These are phyloP conservation scores for Porites divaricata DNA, from an alignment of 92 coral and sea anemone species.

Conservation along the genomic window DNA sequence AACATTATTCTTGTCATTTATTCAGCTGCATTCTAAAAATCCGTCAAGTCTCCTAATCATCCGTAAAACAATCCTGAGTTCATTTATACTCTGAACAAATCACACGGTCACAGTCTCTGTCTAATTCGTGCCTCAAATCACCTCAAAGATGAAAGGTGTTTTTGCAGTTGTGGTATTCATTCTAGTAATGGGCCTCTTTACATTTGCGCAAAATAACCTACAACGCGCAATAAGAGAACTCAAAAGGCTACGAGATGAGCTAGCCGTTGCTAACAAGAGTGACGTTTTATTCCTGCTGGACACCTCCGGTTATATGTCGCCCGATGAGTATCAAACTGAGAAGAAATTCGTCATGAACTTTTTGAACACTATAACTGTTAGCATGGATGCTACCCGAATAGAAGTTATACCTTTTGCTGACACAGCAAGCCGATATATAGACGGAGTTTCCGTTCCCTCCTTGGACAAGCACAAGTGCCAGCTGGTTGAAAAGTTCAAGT, in stretches of 20 bases:
- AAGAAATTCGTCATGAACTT: slow-evolving; percentile 70
- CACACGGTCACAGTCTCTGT: no score
- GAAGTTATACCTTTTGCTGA: slow-evolving; percentile 80
- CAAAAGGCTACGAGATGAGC: slow-evolving; percentile 43
- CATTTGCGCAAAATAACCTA: slow-evolving; percentile 28
- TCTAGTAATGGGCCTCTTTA: neutral
- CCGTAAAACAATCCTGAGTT: no score
- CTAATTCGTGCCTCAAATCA: no score
- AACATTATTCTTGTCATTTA: no score
- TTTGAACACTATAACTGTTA: slow-evolving; percentile 70
- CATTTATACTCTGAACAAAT: no score
- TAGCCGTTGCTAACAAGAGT: slow-evolving; percentile 37
- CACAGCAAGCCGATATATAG: slow-evolving; percentile 45
- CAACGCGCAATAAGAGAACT: slow-evolving; percentile 34
- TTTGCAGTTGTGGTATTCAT: no score
- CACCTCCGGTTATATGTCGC: slow-evolving; percentile 71
- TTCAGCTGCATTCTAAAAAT: no score
- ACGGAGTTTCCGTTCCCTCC: slow-evolving; percentile 57
- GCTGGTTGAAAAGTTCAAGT: slow-evolving; percentile 61
- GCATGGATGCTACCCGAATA: slow-evolving; percentile 71
- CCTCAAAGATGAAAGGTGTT: neutral
- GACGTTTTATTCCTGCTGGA: slow-evolving; percentile 78
- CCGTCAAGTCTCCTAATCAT: no score
- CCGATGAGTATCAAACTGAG: slow-evolving; percentile 48
- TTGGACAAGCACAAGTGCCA: slow-evolving; percentile 69